Conservation (phyloP, 2,888 invertebrate genomes). For the Gasteruption jaculator region DNA sequence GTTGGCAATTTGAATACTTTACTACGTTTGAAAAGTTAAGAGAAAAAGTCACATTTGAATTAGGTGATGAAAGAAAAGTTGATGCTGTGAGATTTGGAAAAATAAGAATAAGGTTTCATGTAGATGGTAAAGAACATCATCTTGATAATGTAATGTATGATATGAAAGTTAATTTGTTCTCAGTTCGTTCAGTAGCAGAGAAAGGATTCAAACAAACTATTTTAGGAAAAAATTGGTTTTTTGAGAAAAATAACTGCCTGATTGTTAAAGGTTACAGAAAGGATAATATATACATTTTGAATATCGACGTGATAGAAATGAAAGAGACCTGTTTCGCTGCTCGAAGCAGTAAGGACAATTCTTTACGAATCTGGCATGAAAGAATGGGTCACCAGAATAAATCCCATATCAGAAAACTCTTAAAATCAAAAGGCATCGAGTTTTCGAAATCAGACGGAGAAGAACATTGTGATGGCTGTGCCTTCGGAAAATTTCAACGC, state of each 20-base stretch:
- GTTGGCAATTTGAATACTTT: constrained; percentile 15
- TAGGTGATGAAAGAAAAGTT: neutral
- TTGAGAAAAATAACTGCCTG: constrained; percentile 3
- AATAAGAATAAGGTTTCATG: neutral
- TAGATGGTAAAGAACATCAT: neutral
- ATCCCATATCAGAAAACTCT: neutral
- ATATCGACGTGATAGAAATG: constrained; percentile 6
- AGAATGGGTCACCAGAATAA: constrained; percentile 12
- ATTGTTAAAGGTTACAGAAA: constrained; percentile 2
- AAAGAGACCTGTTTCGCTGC: neutral
- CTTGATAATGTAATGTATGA: constrained; percentile 6
- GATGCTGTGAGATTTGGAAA: neutral
- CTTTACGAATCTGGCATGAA: constrained; percentile 11
- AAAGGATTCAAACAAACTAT: constrained; percentile 10
- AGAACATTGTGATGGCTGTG: constrained; percentile 17
- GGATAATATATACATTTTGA: constrained; percentile 8
- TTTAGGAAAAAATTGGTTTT: constrained; percentile 4
- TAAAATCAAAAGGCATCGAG: constrained; percentile 4
- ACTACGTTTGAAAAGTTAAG: constrained; percentile 13
- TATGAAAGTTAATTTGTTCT: constrained; percentile 8
- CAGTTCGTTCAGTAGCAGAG: constrained; percentile 1
- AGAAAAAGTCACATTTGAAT: constrained; percentile 6
- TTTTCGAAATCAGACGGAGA: neutral
- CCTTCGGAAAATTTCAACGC: constrained; percentile 18
- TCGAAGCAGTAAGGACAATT: neutral